Conservation (phyloP, 2,797 vertebrate species). For the Hoplostethus atlanticus region DNA sequence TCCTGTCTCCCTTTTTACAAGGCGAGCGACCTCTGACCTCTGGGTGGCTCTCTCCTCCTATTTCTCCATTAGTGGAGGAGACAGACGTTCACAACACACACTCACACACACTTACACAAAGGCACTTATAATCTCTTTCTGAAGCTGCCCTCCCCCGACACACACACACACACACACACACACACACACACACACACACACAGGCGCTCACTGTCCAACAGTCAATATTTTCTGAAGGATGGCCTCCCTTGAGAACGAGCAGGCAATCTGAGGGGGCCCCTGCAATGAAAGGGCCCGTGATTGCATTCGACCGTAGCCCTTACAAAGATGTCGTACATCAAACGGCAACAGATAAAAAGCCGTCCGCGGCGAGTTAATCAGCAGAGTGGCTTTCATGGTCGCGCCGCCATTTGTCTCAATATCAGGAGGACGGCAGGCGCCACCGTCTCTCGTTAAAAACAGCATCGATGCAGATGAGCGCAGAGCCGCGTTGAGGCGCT, state of each 20-base stretch:
- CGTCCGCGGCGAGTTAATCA: conserved; percentile 85
- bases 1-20: conserved; percentile 65
- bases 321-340: conserved; percentile 88
- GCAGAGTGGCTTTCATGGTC: conserved; percentile 82
- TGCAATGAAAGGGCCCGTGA: conserved; percentile 84
- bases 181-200: conserved; percentile 54
- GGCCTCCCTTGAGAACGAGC: conserved; percentile 78
- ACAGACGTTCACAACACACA: conserved; percentile 54
- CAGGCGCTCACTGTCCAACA: conserved; percentile 76
- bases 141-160: conserved; percentile 44
- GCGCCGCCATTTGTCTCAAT: conserved; percentile 83
- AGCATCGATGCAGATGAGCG: conserved; percentile 68
- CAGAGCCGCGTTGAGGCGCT: conserved; percentile 28
- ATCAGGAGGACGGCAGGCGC: conserved; percentile 72
- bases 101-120: conserved; percentile 34
- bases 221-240: conserved; percentile 88
- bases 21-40: conserved; percentile 67
- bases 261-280: conserved; percentile 79
- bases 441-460: conserved; percentile 64
- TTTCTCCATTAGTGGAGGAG: conserved; percentile 69
- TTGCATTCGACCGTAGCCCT: conserved; percentile 85
- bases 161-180: conserved; percentile 56
- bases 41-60: conserved; percentile 53
- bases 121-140: conserved; percentile 69
- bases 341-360: conserved; percentile 86